Evolutionary conservation across 2,888 invertebrate genomes (phyloP).

Genomic region (Megastigmus dorsalis): DNA sequence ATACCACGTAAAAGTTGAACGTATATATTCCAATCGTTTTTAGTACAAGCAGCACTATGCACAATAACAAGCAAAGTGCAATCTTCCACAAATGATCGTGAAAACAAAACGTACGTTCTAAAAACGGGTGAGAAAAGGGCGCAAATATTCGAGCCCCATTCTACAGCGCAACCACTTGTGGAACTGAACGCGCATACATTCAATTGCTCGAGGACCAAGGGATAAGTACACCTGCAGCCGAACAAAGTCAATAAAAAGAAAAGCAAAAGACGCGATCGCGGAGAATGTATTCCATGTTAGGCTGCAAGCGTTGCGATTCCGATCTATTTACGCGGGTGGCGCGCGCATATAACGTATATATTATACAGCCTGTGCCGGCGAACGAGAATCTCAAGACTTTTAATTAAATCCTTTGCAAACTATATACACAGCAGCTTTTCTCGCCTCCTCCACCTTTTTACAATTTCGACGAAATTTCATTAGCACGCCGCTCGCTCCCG

Average conservation of each 20-base stretch:
- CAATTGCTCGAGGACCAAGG: neutral
- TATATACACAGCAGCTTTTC: too few relatives aligned
- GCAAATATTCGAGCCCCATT: neutral
- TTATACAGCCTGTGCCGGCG: neutral
- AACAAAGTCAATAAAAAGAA: too few relatives aligned
- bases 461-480: too few relatives aligned
- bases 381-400: constrained; percentile 3
- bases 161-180: neutral
- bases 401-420: constrained; percentile 28
- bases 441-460: too few relatives aligned
- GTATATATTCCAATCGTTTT: too few relatives aligned
- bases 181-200: too few relatives aligned
- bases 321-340: constrained; percentile 1
- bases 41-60: too few relatives aligned
- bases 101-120: neutral
- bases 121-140: constrained; percentile 11
- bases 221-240: too few relatives aligned
- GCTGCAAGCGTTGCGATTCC: constrained; percentile 8
- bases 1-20: too few relatives aligned
- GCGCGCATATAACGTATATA: neutral
- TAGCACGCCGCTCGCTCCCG: too few relatives aligned
- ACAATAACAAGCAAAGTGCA: too few relatives aligned
- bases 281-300: constrained; percentile 20
- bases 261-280: neutral
- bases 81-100: too few relatives aligned